Evolutionary conservation across 2,113 vertebrate species (phyloP), one percentile per base, ranked within the genome.

Genomic region (Myiagra hebetior): DNA sequence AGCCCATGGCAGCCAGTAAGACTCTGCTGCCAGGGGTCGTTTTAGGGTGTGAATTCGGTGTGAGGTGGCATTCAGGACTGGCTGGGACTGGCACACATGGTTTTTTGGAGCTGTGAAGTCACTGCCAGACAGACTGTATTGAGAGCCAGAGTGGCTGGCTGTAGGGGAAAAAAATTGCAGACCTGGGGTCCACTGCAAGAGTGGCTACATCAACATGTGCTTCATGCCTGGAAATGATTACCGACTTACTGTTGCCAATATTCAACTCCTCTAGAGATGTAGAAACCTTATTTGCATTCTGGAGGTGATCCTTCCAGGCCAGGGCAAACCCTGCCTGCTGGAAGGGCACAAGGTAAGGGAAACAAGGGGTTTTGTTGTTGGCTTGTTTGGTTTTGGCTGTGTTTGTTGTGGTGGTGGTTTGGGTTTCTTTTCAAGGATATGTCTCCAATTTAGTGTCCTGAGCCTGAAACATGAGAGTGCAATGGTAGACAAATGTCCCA

Each of bases 51-150:
- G 24, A 17, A 21, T 31, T 49, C 0, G 1, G 17, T 10, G 31
- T 5, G 10, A 27, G 35, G 19, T 28, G 27, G 7, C 14, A 5
- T 5, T 47, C 4, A 4, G n/a, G 16, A 7, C 30, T 11, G 44
- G 15, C 3, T 18, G 65, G 27, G 65, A 42, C 7, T 16, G 7
- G 65, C 41, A 41, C 28, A 24, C 0, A 0, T 1, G 4, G 41
- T 26, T 55, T 6, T 55, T 35, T 31, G 42, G 49, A 55, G 17
- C 4, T 41, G 24, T 62, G n/a, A n/a, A 47, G 15, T 16, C 55
- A 6, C 46, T 77, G 74, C 13, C n/a, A 62, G 20, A 11, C 20
- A 22, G 37, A 5, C 28, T 47, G 10, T 55, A 41, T 41, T 35
- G 37, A 52, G 12, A 33, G 59, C 42, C 59, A 57, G 12, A 17